These are phyloP conservation scores for Ceuthmochares aereus DNA, from an alignment of 2,113 vertebrate species.

Conservation along the genomic window DNA sequence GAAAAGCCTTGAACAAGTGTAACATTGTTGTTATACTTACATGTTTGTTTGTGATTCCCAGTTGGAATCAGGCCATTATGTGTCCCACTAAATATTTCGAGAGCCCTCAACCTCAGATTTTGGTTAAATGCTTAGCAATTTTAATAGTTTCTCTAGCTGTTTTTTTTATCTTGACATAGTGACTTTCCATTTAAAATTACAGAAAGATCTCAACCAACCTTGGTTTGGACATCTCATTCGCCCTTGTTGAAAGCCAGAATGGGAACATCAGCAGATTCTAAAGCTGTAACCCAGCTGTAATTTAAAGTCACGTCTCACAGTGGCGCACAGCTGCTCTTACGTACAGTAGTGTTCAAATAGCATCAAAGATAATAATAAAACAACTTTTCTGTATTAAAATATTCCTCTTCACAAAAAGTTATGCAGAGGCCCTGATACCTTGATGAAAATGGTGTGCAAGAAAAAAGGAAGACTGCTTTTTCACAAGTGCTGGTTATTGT, in stretches of 20 bases:
- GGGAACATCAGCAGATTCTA: background rate
- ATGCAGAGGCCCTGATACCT: background rate
- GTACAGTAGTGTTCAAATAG: background rate
- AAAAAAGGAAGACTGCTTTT: background rate
- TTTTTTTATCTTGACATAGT: background rate
- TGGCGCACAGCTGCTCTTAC: background rate
- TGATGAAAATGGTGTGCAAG: background rate
- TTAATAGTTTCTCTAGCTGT: background rate
- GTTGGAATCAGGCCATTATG: background rate
- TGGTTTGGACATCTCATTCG: background rate
- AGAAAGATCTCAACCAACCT: background rate
- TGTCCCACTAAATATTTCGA: background rate
- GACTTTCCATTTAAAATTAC: background rate
- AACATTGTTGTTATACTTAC: background rate
- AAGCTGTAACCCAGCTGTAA: background rate
- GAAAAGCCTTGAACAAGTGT: background rate
- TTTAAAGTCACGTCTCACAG: background rate
- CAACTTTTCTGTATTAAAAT: background rate
- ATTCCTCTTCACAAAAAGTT: background rate
- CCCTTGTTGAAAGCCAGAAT: background rate
- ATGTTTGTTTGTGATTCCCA: background rate
- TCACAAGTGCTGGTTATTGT: background rate
- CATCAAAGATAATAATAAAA: background rate
- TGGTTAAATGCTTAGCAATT: background rate
- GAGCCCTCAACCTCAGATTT: background rate